phyloP scores from a whole-genome alignment of 2,113 vertebrate species.

The Halichoerus grypus region DNA sequence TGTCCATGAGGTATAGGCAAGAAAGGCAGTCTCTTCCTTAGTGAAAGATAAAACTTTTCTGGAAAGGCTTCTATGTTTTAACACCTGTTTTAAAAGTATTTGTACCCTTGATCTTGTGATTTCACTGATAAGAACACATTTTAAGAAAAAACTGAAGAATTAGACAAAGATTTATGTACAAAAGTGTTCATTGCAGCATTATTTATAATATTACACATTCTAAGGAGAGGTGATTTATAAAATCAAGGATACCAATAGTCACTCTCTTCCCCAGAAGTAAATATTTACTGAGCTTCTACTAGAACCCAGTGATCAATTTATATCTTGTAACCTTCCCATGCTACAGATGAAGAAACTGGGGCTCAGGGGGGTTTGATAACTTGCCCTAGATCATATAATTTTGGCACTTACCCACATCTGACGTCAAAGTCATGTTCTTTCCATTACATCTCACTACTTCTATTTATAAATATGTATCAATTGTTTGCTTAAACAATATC shows the following conservation, averaged over 20 bases:
- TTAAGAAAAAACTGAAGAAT: background rate
- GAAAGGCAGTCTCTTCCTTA: background rate
- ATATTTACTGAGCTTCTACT: background rate
- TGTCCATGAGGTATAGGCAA: background rate
- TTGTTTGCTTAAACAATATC: background rate
- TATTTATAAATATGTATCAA: background rate
- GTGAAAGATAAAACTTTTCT: background rate
- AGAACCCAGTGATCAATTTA: background rate
- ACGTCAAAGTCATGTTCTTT: background rate
- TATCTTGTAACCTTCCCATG: background rate
- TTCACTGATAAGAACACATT: constrained; percentile 2
- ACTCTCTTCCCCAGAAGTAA: background rate
- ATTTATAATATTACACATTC: background rate
- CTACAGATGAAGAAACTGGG: background rate
- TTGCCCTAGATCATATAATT: background rate
- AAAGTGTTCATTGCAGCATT: background rate
- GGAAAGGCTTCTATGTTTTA: background rate
- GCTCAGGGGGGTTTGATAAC: background rate
- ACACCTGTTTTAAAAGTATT: background rate
- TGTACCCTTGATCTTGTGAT: background rate
- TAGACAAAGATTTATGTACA: constrained; percentile 1
- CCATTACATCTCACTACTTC: background rate
- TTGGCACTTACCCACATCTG: background rate
- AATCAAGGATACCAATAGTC: background rate
- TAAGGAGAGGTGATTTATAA: background rate